phyloP scores from a whole-genome alignment of 2,113 vertebrate species.

The Nycticorax nycticorax region DNA sequence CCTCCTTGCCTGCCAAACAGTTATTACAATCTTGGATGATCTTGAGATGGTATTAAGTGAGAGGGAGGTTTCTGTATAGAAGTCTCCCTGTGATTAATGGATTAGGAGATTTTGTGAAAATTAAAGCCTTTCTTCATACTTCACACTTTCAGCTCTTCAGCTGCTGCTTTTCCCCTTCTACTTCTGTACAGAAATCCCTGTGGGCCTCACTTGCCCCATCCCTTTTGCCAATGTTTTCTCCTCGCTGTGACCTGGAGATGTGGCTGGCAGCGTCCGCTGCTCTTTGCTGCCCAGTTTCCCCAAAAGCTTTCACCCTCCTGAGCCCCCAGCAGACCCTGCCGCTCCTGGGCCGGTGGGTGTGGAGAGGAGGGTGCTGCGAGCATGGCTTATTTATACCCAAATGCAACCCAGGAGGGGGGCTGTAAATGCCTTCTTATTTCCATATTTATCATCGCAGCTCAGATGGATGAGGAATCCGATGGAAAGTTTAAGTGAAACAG shows the following conservation, averaged over 20 bases:
- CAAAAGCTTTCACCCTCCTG: neutral
- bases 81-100: neutral
- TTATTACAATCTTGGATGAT: neutral
- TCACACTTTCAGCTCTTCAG: neutral
- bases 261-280: neutral
- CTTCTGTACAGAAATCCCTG: neutral
- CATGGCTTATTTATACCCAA: neutral
- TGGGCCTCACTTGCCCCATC: neutral
- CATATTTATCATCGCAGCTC: neutral
- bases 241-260: neutral
- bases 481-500: neutral
- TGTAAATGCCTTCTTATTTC: slow-evolving; percentile 13
- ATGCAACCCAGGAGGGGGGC: neutral
- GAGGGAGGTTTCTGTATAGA: neutral
- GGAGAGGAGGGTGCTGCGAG: neutral
- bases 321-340: neutral
- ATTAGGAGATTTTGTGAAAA: neutral
- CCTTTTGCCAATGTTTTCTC: neutral
- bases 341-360: neutral
- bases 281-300: neutral
- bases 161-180: neutral
- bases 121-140: slow-evolving; percentile 1
- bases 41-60: neutral
- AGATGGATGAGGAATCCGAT: neutral
- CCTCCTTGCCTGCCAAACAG: neutral